Base-by-base conservation (phyloP, 2,113 vertebrate species). In the Girardinichthys multiradiatus region DNA sequence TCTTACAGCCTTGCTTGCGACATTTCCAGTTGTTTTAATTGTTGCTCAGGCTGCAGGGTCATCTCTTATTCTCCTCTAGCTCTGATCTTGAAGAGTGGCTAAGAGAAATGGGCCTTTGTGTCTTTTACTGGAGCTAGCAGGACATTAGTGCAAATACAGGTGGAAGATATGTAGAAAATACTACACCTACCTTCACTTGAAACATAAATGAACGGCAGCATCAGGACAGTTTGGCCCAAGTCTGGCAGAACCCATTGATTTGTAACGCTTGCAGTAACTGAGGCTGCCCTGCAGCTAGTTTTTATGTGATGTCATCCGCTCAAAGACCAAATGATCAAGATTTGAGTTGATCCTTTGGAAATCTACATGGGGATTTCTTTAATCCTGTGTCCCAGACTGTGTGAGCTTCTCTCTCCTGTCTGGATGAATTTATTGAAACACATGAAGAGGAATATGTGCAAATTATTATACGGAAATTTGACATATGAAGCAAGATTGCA, bases 281-380 rank as follows among this genome's bases (percentile, higher is more conserved):
- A 75, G 54, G 27, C 62, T 26, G 42, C 31, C 2, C 3, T 72
- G 39, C 27, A 28, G 69, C 48, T 60, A 15, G 19, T 71, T 57
- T 63, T 68, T 4, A 28, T 51, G 35, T 35, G 10, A 15, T 4
- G 19, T 33, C 58, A 39, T 15, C 4, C 60, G 24, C 15, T 0
- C 19, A 60, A 78, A 75, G 62, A 64, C 35, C 60, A 82, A 82
- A 84, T 76, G 74, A 82, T 82, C 54, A 82, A 84, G 69, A 87
- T 86, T 64, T 80, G 71, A 81, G 74, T 57, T 82, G 62, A 86
- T 84, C 63, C 73, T 14, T n/a, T 62, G 57, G 30, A 29, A 30
- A 68, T 59, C 70, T 76, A 60, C 45, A 27, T 37, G 26, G 31
- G 69, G 79, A 84, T 84, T 83, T 77, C 68, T 76, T 31, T 86